A percentile compares a stretch with the other conserved stretches of the same genome.
Evolutionary conservation across 2,113 vertebrate species (phyloP).

Genomic region (Brachirus orientalis): DNA sequence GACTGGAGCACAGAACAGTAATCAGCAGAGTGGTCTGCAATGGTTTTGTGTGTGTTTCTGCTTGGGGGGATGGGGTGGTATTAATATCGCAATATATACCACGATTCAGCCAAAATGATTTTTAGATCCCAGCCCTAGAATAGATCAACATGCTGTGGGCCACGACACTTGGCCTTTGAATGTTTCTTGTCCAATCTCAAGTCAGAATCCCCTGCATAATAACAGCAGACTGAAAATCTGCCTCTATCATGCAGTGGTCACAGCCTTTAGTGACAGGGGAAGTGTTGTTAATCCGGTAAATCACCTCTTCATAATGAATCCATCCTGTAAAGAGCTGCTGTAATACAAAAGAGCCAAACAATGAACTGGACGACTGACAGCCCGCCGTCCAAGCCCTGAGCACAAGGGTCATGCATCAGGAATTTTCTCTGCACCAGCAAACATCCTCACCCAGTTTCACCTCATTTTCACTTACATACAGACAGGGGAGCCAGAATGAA

Average conservation of each 20-base stretch:
- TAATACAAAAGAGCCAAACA: slow-evolving; percentile 55
- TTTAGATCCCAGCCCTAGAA: no score
- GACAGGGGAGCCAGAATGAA: slow-evolving; percentile 48
- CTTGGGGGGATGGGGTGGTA: no score
- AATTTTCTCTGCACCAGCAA: slow-evolving; percentile 55
- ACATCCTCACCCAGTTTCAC: slow-evolving; percentile 57
- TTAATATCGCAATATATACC: no score
- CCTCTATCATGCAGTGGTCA: slow-evolving; percentile 1
- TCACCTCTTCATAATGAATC: slow-evolving; percentile 47
- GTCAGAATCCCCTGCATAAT: neutral
- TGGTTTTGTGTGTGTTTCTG: no score
- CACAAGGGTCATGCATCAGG: slow-evolving; percentile 60
- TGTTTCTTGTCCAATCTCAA: neutral
- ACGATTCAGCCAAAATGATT: no score
- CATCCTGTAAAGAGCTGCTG: slow-evolving; percentile 28
- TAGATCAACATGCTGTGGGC: no score
- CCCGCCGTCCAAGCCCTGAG: slow-evolving; percentile 36
- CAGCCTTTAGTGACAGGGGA: slow-evolving; percentile 35
- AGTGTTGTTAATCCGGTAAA: slow-evolving; percentile 50
- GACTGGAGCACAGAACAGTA: no score
- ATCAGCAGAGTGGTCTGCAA: no score
- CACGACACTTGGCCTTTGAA: no score
- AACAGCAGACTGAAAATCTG: slow-evolving; percentile 34
- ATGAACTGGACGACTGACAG: slow-evolving; percentile 60
- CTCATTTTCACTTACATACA: slow-evolving; percentile 55